Base-by-base conservation (phyloP, 23 tunicate genomes). In the Botrylloides violaceus region DNA sequence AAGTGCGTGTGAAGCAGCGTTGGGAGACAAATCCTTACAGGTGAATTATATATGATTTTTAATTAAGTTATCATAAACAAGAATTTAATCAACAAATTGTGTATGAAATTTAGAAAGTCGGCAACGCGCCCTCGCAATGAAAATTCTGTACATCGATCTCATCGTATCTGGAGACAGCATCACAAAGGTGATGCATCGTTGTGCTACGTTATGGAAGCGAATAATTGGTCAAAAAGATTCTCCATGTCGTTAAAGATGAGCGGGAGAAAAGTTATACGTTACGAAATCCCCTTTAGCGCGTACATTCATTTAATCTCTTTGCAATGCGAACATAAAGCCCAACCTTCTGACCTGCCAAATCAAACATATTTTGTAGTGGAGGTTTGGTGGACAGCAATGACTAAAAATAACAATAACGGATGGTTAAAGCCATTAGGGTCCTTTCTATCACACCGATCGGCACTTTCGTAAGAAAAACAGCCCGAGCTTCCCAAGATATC, bases 331-430 rank as follows among this genome's bases (percentile, higher is more conserved):
- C 53, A 43, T 9, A 43, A 43, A 15, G n/a, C 70, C 7, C 70
- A 63, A 63, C 70, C 70, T 63, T 63, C 32, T 63, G 70, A 63
- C 70, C 70, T 9, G 29, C 26, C 70, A 12, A 63, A 27, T 12
- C 33, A 28, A 63, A 63, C 70, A 28, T 63, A 33, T 63, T 31
- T 18, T 22, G 35, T 28, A 3, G 35, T 33, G 34, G 3, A 15
- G 9, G 64, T n/a, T 6, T 22, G 29, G 7, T 22, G 7, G 35
- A 28, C 70, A 63, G 3, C 70, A 63, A 63, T 63, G 70, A 63
- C 70, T 63, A 63, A 63, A 31, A 63, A 63, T 63, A 63, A 63
- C 29, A 63, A 12, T 59, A 12, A 63, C 70, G 33, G 70, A 63
- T 63, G 35, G 70, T 27, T 63, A 21, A 28, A 33, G 33, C 70